Base-by-base conservation (phyloP, 1,140 invertebrate species). In the Diploscapter pachys region DNA sequence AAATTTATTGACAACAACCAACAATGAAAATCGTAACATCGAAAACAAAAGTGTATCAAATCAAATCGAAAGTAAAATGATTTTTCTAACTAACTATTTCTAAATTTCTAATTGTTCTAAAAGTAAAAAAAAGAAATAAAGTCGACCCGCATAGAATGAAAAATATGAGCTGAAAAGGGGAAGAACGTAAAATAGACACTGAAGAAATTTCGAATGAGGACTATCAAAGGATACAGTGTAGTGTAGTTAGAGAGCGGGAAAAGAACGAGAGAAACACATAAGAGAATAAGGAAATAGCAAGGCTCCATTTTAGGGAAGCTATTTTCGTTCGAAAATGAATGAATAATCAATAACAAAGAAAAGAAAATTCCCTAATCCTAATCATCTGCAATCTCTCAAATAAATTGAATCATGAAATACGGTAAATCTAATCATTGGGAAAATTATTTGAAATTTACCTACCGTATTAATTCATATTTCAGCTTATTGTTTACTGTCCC, bases 61-160 rank as follows among this genome's bases (percentile, higher is more conserved):
- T 2, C 9, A 49, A 4, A 49, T 49, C 51, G n/a, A 65, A 63
- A 8, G 4, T 11, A 11, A 69, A 53, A 13, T n/a, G 52, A 4
- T 65, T 11, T 31, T 65, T 65, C 53, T 4, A 65, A 8, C 63
- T 4, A 65, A 31, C 31, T 31, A 31, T 31, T 31, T 31, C 31
- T 31, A 31, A 31, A 31, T 31, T 31, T 1, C 31, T 52, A 65
- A 63, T 3, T n/a, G 62, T 63, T 63, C 62, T 48, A 63, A 63
- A 63, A 63, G 5, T n/a, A 63, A 63, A 31, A 63, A 63, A 63
- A 63, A 63, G 5, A 50, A 50, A 48, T 48, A 63, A 31, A 63
- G 31, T 50, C 62, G 31, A 63, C 66, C n/a, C 5, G 11, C 11
- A 68, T 53, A 3, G 66, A 13, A 8, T 59, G 56, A 61, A 31